Percentiles rank a stretch among this genome's conserved stretches.
Conservation (phyloP, 2,888 invertebrate species). For the Xestia sexstrigata region DNA sequence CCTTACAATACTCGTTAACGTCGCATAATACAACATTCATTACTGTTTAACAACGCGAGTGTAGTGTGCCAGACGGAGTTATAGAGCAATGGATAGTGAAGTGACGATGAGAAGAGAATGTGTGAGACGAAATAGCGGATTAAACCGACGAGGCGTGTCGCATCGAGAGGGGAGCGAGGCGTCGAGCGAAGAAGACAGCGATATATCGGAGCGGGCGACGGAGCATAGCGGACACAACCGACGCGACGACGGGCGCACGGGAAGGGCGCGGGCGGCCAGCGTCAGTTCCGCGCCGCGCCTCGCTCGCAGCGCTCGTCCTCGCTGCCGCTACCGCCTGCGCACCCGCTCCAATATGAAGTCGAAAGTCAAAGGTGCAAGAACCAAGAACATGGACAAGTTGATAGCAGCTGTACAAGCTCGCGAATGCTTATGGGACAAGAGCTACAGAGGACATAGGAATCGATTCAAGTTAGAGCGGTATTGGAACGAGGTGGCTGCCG, state of each 20-base stretch:
- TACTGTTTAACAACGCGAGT: conserved; percentile 20
- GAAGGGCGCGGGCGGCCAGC: conserved; percentile 62
- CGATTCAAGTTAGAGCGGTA: conserved; percentile 87
- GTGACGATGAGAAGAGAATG: not conserved
- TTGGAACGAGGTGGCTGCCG: conserved; percentile 88
- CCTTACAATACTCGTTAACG: conserved; percentile 46
- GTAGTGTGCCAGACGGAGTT: rapidly evolving
- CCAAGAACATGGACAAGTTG: conserved; percentile 87
- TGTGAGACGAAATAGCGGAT: conserved; percentile 61
- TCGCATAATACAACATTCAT: conserved; percentile 52
- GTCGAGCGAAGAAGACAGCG: conserved; percentile 79
- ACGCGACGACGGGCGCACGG: conserved; percentile 54
- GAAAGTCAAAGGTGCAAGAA: conserved; percentile 82
- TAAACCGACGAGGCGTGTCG: conserved; percentile 72
- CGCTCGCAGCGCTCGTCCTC: conserved; percentile 73
- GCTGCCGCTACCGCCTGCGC: conserved; percentile 77
- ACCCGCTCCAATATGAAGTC: conserved; percentile 80
- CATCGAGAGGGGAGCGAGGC: conserved; percentile 80
- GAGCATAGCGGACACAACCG: conserved; percentile 76
- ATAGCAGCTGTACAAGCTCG: conserved; percentile 88
- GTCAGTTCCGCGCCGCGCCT: conserved; percentile 79
- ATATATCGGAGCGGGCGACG: conserved; percentile 74
- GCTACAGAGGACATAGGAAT: conserved; percentile 86
- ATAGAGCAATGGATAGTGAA: conserved; percentile 54
- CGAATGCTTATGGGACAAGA: conserved; percentile 88